phyloP scores from a whole-genome alignment of 2,797 vertebrate species.

The Anas bernieri region DNA sequence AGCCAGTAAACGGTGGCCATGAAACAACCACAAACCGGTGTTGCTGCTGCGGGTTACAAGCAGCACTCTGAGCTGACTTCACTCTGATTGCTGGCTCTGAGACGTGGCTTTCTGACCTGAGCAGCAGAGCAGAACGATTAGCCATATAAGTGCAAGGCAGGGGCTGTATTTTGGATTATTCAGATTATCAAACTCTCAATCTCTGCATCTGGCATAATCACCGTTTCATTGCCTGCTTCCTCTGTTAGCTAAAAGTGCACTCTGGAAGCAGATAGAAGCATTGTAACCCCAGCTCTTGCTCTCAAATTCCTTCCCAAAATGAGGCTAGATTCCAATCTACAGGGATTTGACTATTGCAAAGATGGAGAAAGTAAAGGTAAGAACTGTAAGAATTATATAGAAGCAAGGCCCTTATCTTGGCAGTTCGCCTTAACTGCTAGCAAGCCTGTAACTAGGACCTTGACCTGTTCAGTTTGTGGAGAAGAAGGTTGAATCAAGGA shows the following conservation, averaged over 20 bases:
- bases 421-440: not conserved
- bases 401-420: not conserved
- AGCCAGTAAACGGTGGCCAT: not conserved
- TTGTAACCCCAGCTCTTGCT: not conserved
- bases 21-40: not conserved
- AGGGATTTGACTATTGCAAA: not conserved
- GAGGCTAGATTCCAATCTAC: not conserved
- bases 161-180: slow-evolving; percentile 3
- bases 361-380: not conserved
- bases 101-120: not conserved
- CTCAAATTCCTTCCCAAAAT: not conserved
- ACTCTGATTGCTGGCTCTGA: not conserved
- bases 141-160: slow-evolving; percentile 6
- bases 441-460: not conserved
- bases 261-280: not conserved
- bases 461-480: not conserved
- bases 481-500: not conserved
- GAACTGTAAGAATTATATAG: not conserved
- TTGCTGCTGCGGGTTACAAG: not conserved
- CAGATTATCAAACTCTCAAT: not conserved
- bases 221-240: not conserved
- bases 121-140: not conserved
- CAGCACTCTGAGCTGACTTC: rapidly evolving
- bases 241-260: not conserved
- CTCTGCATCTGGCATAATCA: not conserved